These are phyloP conservation scores for Tipula vernalis DNA, from an alignment of 2,888 invertebrate genomes.

Conservation along the genomic window DNA sequence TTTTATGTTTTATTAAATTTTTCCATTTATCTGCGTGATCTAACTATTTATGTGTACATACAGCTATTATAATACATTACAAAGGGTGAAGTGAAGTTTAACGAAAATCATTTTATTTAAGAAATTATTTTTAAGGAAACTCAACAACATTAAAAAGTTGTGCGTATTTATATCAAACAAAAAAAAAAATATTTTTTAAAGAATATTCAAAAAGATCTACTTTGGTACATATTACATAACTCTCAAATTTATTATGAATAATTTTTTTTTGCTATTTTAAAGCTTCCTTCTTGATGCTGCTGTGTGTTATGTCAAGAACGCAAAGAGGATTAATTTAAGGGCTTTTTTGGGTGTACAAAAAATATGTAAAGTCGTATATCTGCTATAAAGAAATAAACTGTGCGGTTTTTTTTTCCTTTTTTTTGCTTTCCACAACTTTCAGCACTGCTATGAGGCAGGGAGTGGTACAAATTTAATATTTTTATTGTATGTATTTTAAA, in stretches of 20 bases:
- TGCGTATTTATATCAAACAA: neutral
- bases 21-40: neutral
- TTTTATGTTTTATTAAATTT: neutral
- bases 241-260: neutral
- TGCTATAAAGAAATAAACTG: neutral
- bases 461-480: neutral
- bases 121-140: neutral
- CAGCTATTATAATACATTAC: neutral
- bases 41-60: neutral
- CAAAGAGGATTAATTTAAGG: neutral
- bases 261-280: neutral
- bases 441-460: neutral
- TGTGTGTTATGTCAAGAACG: neutral
- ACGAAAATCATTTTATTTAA: neutral
- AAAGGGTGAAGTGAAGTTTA: neutral
- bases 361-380: neutral
- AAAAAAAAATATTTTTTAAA: neutral
- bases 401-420: neutral
- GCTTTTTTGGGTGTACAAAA: neutral
- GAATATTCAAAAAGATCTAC: neutral
- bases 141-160: neutral
- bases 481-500: neutral
- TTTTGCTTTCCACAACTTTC: neutral
- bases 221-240: neutral
- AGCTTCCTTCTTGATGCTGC: neutral